phyloP scores from a whole-genome alignment of 2,113 vertebrate species.

The Periophthalmodon schlosseri region DNA sequence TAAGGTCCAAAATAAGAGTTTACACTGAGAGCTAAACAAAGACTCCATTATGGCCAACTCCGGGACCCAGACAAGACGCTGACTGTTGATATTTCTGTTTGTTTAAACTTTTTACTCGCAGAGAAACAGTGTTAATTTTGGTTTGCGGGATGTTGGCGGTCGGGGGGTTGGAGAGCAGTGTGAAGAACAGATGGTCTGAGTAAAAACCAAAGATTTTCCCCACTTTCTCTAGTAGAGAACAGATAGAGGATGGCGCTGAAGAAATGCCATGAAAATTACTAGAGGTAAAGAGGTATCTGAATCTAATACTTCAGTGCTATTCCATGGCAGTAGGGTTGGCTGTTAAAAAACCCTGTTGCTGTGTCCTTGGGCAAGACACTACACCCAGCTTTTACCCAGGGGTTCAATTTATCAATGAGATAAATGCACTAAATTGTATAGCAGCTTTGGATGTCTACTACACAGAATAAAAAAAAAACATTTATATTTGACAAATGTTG shows the following conservation, averaged over 20 bases:
- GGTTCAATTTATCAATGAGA: no score
- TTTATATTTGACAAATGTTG: no score
- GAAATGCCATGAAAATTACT: neutral
- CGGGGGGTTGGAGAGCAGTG: conserved; percentile 54
- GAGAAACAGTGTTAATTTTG: conserved; percentile 71
- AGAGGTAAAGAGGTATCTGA: neutral
- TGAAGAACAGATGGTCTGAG: conserved; percentile 66
- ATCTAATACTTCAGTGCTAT: neutral
- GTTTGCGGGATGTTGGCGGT: conserved; percentile 72
- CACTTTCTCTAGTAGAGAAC: neutral
- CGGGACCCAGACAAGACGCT: conserved; percentile 64
- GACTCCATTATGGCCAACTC: conserved; percentile 55
- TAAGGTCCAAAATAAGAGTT: conserved; percentile 64
- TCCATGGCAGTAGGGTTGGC: neutral
- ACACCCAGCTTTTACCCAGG: no score
- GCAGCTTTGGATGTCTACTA: no score
- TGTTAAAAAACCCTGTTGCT: neutral
- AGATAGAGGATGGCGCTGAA: neutral
- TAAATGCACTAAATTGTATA: no score
- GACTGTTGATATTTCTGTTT: conserved; percentile 77
- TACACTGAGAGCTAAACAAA: conserved; percentile 65
- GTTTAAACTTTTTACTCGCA: conserved; percentile 73
- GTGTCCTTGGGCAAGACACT: neutral
- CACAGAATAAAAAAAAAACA: no score
- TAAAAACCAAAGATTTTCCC: conserved; percentile 50